Evolutionary conservation across 2,797 vertebrate genomes (phyloP), one percentile per base, ranked within the genome.

Genomic region (Etheostoma perlongum): DNA sequence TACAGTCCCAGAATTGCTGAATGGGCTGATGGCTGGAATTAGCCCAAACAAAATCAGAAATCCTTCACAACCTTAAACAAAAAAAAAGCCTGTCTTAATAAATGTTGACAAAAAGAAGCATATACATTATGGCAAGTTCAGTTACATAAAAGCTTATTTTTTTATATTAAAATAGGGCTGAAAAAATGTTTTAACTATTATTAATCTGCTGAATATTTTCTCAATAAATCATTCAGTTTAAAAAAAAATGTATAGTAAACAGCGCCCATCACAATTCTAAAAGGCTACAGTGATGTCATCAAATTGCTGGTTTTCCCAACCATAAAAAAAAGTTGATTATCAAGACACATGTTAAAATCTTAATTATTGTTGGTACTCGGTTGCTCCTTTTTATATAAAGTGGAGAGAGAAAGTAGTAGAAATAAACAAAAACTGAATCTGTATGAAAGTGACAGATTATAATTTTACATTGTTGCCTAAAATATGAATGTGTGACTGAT

Each of bases 1-100:
- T 84, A 85, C 52, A 76, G 67, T 67, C 51, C 77, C 59, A 76
- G 69, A 84, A 81, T 72, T 85, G 73, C 67, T 83, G 81, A 82
- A 79, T 65, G 75, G 60, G 59, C 77, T 77, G 64, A 81, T 42
- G 62, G 66, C 58, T 62, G 49, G n/a, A 75, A 62, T 76, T 67
- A 83, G 74, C 44, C 44, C 53, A 55, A 60, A 78, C 49, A 80
- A 82, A 81, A 81, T 76, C 42, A 5, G 79, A 81, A 52, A 73
- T 66, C 68, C 68, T 84, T 73, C 23, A 74, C 42, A n/a, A 61
- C 48, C 14, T 13, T 51, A 73, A 71, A 27, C 58, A 36, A 48
- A 54, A 54, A 54, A 36, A 13, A 54, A 23, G 40, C n/a, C 61
- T 9, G 64, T 66, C 36, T 49, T 42, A 46, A 67, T 53, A 64